These are phyloP conservation scores for Heliconius himera DNA, from an alignment of 1,140 invertebrate species.

Conservation along the genomic window DNA sequence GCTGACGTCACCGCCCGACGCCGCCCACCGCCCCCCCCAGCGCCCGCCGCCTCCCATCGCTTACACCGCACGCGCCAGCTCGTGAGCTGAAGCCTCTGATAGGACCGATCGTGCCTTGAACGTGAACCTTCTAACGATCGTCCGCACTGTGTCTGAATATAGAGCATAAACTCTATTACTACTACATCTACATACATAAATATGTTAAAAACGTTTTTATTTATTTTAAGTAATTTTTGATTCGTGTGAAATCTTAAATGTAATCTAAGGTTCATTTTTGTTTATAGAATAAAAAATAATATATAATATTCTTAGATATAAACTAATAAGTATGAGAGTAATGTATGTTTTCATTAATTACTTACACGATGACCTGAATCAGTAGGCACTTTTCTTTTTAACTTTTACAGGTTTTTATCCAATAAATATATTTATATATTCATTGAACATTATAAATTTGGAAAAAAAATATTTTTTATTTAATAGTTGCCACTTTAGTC, in stretches of 20 bases:
- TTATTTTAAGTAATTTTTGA: no score
- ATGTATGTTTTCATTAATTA: no score
- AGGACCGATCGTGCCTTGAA: background rate
- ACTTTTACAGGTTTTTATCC: no score
- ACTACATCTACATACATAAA: no score
- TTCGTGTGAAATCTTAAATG: no score
- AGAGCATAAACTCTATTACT: background rate
- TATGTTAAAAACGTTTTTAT: no score
- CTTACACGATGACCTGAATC: no score
- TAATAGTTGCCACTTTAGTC: background rate
- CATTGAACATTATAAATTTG: background rate
- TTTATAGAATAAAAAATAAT: no score
- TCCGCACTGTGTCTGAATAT: background rate
- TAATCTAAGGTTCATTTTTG: no score
- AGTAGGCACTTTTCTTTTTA: no score
- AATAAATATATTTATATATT: background rate
- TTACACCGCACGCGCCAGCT: slow-evolving; percentile 18
- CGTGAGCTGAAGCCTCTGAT: slow-evolving; percentile 27
- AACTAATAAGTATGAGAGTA: no score
- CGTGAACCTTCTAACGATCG: background rate
- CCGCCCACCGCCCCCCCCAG: slow-evolving; percentile 68
- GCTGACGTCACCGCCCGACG: slow-evolving; percentile 75
- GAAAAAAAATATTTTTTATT: background rate
- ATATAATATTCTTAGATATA: no score
- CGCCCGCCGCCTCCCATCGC: slow-evolving; percentile 46